Conservation (phyloP, 2,797 vertebrate genomes). For the Platalea minor region DNA sequence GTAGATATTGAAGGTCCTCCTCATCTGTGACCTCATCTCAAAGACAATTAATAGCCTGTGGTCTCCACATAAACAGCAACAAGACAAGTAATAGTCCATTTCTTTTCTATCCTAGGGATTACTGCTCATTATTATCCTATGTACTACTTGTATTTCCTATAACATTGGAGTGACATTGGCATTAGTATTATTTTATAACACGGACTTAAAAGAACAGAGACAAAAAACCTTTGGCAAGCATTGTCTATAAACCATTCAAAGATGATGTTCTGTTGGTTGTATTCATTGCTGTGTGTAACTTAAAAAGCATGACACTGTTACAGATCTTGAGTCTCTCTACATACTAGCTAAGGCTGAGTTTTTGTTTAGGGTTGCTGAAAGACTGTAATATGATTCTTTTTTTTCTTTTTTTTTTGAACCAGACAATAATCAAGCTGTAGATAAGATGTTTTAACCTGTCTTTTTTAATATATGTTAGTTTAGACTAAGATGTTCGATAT, state of each 20-base stretch:
- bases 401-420: slow-evolving; percentile 42
- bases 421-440: slow-evolving; percentile 82
- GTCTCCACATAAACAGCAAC: slow-evolving; percentile 83
- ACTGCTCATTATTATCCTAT: slow-evolving; percentile 76
- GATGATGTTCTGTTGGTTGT: slow-evolving; percentile 83
- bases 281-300: slow-evolving; percentile 83
- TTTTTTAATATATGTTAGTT: slow-evolving; percentile 85
- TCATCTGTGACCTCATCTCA: slow-evolving; percentile 84
- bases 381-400: slow-evolving; percentile 74
- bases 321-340: slow-evolving; percentile 78
- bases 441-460: slow-evolving; percentile 87
- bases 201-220: slow-evolving; percentile 71
- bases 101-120: slow-evolving; percentile 80
- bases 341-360: slow-evolving; percentile 76
- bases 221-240: slow-evolving; percentile 66
- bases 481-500: slow-evolving; percentile 87
- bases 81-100: slow-evolving; percentile 87
- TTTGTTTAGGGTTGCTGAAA: slow-evolving; percentile 82
- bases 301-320: slow-evolving; percentile 83
- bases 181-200: slow-evolving; percentile 78
- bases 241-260: slow-evolving; percentile 77
- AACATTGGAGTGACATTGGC: slow-evolving; percentile 73
- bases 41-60: slow-evolving; percentile 83
- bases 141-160: slow-evolving; percentile 78
- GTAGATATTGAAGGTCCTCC: slow-evolving; percentile 99